phyloP scores from a whole-genome alignment of 2,888 invertebrate species.

The Diploptera punctata region DNA sequence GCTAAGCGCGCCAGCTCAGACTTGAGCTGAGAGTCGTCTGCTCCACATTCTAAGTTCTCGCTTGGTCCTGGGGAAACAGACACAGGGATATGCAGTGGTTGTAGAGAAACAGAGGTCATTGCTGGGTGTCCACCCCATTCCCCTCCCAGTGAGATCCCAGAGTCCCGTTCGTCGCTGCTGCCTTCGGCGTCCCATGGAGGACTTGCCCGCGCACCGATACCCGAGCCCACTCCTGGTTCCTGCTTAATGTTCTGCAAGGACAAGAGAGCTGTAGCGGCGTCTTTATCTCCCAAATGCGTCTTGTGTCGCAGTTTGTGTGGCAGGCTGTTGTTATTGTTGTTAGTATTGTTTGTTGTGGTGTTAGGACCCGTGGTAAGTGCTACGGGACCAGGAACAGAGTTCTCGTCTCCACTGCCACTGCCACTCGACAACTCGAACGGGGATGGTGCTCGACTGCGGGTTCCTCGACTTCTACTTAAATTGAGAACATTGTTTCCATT shows the following conservation, averaged over 20 bases:
- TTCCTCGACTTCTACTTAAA: slow-evolving; percentile 50
- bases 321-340: slow-evolving; percentile 68
- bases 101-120: slow-evolving; percentile 51
- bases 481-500: slow-evolving; percentile 55
- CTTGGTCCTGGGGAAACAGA: slow-evolving; percentile 33
- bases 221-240: slow-evolving; percentile 67
- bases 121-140: slow-evolving; percentile 58
- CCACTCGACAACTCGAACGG: slow-evolving; percentile 85
- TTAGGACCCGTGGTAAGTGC: slow-evolving; percentile 50
- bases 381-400: slow-evolving; percentile 51
- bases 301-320: slow-evolving; percentile 93
- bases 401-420: slow-evolving; percentile 70
- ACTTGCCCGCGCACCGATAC: slow-evolving; percentile 66
- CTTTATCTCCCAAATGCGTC: slow-evolving; percentile 87
- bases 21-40: slow-evolving; percentile 69
- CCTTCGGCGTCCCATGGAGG: slow-evolving; percentile 90
- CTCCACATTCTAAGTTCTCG: slow-evolving; percentile 54
- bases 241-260: slow-evolving; percentile 86
- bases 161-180: slow-evolving; percentile 89
- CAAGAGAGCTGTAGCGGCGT: slow-evolving; percentile 78
- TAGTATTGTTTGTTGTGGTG: slow-evolving; percentile 49
- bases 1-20: slow-evolving; percentile 87
- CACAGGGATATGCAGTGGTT: slow-evolving; percentile 52
- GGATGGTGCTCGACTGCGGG: slow-evolving; percentile 61
- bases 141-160: slow-evolving; percentile 83